Evolutionary conservation across 2,113 vertebrate species (phyloP), one percentile per base, ranked within the genome.

Genomic region (Plestiodon gilberti): DNA sequence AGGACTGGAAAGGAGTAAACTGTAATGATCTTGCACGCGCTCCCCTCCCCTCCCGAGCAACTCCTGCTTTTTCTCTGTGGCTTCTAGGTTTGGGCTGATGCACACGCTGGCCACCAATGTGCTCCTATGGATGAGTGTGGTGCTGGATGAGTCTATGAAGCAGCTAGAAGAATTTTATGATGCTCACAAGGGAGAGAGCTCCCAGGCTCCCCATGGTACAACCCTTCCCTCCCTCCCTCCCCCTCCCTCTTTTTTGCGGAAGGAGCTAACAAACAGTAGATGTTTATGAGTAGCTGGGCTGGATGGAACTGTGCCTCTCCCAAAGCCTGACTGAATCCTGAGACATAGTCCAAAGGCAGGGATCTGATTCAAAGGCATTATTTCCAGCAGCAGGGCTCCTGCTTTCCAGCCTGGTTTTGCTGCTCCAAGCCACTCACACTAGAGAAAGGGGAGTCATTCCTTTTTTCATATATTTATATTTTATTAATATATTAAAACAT

Each of bases 81-180:
- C 11, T 77, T n/a, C 23, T 61, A 93, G 90, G 88, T 89, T 92
- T 61, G 93, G 89, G 67, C 70, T 92, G 79, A 90, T 92, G 92
- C 89, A 93, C 78, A 87, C 90, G 4, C 81, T 92, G 48, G 88
- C 93, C n/a, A 92, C 90, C 33, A 90, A 91, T 67, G 76, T 92
- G 35, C 78, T 93, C 52, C 83, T 90, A 33, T 91, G 88, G 91
- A 91, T 93, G 91, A 91, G 82, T 40, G 85, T 89, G 69, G 91
- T 93, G 52, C 82, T 90, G 71, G 90, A 93, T 59, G 88, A 93
- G 73, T 90, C 89, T 30, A 88, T 90, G 82, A 93, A 93, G 62
- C 90, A 93, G 28, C 75, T 91, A n/a, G 83, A 88, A 76, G 89
- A 92, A 83, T 90, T 93, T 65, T 88, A 89, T 52, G 81, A 89